These are phyloP conservation scores for Apaloderma vittatum DNA, from an alignment of 2,113 vertebrate species.

Conservation along the genomic window DNA sequence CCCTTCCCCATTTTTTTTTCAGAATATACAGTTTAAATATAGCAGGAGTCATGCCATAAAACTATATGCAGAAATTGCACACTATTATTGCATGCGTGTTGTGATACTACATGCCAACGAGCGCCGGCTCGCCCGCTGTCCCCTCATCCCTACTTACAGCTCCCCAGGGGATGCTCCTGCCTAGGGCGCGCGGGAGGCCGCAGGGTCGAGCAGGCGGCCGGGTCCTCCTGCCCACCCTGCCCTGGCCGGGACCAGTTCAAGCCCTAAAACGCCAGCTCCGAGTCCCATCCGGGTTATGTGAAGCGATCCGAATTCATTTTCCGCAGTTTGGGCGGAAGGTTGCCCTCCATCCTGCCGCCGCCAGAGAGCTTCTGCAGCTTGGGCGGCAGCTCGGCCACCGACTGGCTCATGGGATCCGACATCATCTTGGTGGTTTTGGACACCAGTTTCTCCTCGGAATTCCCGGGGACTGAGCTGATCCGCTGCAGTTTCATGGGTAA, in stretches of 20 bases:
- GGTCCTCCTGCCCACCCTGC: constrained; percentile 32
- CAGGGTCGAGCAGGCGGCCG: constrained; percentile 1
- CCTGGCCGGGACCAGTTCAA: constrained; percentile 31
- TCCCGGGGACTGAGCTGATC: constrained; percentile 98
- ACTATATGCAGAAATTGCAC: constrained; percentile 84
- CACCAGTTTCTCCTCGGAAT: constrained; percentile 92
- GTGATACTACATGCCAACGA: constrained; percentile 88
- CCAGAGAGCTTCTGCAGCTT: constrained; percentile 94
- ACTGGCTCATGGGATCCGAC: constrained; percentile 95
- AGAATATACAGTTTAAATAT: constrained; percentile 86
- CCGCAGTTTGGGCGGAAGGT: constrained; percentile 95
- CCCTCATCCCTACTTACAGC: constrained; percentile 18
- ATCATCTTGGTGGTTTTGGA: constrained; percentile 89
- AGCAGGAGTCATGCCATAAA: constrained; percentile 92
- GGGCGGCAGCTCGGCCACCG: constrained; percentile 95
- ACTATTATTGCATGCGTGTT: constrained; percentile 91
- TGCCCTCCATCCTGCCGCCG: constrained; percentile 89
- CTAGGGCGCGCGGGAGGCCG: constrained; percentile 68
- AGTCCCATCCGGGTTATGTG: constrained; percentile 82
- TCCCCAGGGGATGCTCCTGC: constrained; percentile 40
- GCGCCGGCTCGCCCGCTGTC: constrained; percentile 79
- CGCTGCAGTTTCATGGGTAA: constrained; percentile 98
- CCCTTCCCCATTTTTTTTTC: constrained; percentile 70
- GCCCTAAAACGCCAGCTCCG: constrained; percentile 15
- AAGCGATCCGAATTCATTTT: constrained; percentile 99